A percentile compares a stretch with the other conserved stretches of the same genome.
phyloP scores from a whole-genome alignment of 1,140 invertebrate genomes.

The Frieseomelitta varia region DNA sequence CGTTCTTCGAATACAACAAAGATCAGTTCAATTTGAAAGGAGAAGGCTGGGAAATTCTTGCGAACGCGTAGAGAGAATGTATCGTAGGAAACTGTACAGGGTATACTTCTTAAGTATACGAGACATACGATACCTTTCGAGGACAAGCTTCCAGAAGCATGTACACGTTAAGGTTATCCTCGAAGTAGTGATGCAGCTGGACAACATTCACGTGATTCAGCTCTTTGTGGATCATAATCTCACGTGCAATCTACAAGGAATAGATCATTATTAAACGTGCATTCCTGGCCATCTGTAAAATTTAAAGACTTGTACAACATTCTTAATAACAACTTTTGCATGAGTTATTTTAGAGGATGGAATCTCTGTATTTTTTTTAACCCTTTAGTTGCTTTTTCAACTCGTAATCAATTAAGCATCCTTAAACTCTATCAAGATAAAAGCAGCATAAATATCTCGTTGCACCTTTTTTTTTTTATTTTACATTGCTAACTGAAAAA shows the following conservation, averaged over 20 bases:
- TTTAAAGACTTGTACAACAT: background rate
- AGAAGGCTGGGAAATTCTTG: conserved; percentile 52
- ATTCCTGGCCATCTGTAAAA: background rate
- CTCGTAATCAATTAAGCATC: background rate
- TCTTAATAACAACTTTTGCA: background rate
- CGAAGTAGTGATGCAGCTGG: conserved; percentile 87
- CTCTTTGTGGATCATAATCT: conserved; percentile 88
- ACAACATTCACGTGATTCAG: conserved; percentile 88
- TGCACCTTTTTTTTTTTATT: background rate
- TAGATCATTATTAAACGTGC: conserved; percentile 14
- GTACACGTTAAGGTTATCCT: conserved; percentile 88
- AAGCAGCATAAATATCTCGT: background rate
- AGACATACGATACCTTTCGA: conserved; percentile 82
- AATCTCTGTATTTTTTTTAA: background rate
- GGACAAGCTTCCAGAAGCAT: conserved; percentile 89
- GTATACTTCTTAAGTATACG: conserved; percentile 5
- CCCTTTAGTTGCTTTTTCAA: background rate
- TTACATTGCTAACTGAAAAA: background rate
- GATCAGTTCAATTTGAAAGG: conserved; percentile 11
- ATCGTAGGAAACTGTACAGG: conserved; percentile 28
- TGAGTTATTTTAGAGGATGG: background rate
- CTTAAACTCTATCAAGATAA: background rate
- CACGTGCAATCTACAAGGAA: conserved; percentile 81
- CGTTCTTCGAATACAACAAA: conserved; percentile 15
- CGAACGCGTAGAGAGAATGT: conserved; percentile 10